These are phyloP conservation scores for Echiichthys vipera DNA, from an alignment of 2,797 vertebrate genomes.

Conservation along the genomic window DNA sequence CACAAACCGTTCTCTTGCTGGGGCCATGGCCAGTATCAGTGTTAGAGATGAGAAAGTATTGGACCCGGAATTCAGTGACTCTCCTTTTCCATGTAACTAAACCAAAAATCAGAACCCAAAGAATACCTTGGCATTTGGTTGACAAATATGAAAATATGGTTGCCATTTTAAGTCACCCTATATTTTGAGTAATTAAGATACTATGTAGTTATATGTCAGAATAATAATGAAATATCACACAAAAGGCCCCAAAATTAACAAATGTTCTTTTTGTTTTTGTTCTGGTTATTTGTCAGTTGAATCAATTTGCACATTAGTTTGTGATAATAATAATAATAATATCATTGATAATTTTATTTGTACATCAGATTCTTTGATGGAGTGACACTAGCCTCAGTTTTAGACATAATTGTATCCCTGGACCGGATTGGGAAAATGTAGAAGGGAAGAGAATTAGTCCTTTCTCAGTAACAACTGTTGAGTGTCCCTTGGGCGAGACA, in stretches of 20 bases:
- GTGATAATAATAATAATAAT: too few species aligned
- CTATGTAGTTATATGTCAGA: too few species aligned
- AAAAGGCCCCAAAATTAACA: too few species aligned
- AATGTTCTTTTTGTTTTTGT: too few species aligned
- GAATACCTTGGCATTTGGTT: too few species aligned
- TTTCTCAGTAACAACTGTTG: constrained; percentile 3
- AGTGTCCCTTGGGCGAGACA: not conserved
- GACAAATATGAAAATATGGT: too few species aligned
- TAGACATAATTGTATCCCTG: not conserved
- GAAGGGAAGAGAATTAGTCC: not conserved
- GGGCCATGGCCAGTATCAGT: not conserved
- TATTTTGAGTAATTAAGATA: too few species aligned
- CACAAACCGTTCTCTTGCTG: not conserved
- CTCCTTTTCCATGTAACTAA: not conserved
- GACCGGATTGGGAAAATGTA: not conserved
- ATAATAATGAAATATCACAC: too few species aligned
- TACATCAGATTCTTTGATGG: not conserved
- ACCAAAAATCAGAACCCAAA: not conserved
- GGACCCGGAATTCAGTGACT: not conserved
- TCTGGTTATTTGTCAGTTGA: too few species aligned
- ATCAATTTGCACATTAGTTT: too few species aligned
- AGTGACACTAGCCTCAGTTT: not conserved
- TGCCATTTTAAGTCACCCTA: too few species aligned
- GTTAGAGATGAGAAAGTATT: not conserved
- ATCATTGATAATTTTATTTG: too few species aligned